Conservation (phyloP, 2,888 invertebrate genomes). For the Drosophila colorata region DNA sequence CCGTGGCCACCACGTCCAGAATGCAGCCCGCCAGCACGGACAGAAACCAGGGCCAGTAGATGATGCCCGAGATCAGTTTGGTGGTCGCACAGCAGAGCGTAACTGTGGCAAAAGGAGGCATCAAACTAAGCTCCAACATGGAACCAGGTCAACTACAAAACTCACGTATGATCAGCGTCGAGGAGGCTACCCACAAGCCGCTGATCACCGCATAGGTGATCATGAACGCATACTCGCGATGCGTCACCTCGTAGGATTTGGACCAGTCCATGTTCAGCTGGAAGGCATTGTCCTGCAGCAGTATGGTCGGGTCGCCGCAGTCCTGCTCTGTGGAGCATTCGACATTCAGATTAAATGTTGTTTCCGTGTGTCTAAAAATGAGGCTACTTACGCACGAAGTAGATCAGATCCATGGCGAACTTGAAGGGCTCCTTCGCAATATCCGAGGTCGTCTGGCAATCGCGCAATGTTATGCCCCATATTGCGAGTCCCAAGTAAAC, state of each 20-base stretch:
- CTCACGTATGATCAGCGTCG: constrained; percentile 78
- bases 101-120: constrained; percentile 44
- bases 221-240: constrained; percentile 78
- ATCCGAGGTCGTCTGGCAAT: constrained; percentile 66
- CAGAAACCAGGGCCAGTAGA: constrained; percentile 85
- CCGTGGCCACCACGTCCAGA: constrained; percentile 85
- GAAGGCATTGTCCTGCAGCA: background rate
- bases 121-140: background rate
- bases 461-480: constrained; percentile 76
- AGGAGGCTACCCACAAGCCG: constrained; percentile 80
- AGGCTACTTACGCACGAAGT: constrained; percentile 74
- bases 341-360: background rate
- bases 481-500: constrained; percentile 77
- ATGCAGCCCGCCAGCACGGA: constrained; percentile 81
- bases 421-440: constrained; percentile 68
- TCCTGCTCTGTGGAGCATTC: constrained; percentile 55
- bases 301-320: constrained; percentile 65
- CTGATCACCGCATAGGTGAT: constrained; percentile 79
- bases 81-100: constrained; percentile 77
- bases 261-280: constrained; percentile 68
- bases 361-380: too few relatives aligned
- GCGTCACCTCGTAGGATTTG: constrained; percentile 64
- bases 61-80: constrained; percentile 66
- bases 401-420: constrained; percentile 80
- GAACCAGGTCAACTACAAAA: background rate